phyloP scores from a whole-genome alignment of 1,140 invertebrate genomes.

The Papilio xuthus region DNA sequence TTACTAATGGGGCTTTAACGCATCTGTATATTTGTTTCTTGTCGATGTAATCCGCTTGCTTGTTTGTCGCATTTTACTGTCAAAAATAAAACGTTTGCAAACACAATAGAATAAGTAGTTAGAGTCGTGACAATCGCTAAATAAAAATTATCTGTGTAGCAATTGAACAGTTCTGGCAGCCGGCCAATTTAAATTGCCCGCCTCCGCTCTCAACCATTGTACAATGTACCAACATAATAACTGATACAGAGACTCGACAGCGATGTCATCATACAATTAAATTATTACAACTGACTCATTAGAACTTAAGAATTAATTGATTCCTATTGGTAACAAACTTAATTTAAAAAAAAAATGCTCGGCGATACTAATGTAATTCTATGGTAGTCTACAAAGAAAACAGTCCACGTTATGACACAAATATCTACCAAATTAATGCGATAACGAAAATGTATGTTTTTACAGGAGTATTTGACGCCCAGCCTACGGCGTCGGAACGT shows the following conservation, averaged over 20 bases:
- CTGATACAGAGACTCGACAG: neutral
- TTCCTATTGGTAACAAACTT: neutral
- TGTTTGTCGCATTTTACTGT: neutral
- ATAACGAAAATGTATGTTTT: conserved; percentile 13
- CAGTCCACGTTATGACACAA: too few relatives aligned
- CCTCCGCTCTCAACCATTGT: neutral
- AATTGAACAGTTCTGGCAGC: conserved; percentile 11
- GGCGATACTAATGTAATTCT: too few relatives aligned
- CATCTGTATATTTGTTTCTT: neutral
- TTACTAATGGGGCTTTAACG: too few relatives aligned
- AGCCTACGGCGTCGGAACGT: conserved; percentile 85
- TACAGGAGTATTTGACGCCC: conserved; percentile 76
- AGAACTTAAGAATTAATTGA: neutral
- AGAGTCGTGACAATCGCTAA: neutral
- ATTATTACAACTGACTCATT: neutral
- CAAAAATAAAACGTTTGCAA: neutral
- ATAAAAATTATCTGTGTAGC: neutral
- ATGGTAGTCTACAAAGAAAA: too few relatives aligned
- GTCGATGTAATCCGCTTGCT: too few relatives aligned
- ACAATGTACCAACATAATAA: neutral
- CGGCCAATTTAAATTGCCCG: neutral
- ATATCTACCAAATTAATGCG: too few relatives aligned
- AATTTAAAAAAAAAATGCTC: too few relatives aligned
- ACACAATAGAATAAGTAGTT: neutral
- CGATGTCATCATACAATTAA: neutral